These are phyloP conservation scores for Willowsia nigromaculata DNA, from an alignment of 2,888 invertebrate species.

Conservation along the genomic window DNA sequence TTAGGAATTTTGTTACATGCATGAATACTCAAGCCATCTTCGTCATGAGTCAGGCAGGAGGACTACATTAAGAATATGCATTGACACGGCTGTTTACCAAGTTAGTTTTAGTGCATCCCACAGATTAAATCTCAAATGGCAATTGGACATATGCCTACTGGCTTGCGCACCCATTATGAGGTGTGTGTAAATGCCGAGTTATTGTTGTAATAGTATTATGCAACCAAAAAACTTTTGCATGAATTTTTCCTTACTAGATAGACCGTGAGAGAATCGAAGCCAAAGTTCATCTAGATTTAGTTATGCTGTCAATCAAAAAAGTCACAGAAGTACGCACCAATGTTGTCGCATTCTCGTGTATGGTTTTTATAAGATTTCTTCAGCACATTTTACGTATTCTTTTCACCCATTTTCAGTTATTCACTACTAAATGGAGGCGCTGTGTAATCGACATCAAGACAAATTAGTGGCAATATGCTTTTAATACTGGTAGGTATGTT, in stretches of 20 bases:
- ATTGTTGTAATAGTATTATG: conserved; percentile 48
- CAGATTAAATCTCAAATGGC: conserved; percentile 43
- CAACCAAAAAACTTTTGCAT: conserved; percentile 56
- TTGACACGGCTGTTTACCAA: background rate
- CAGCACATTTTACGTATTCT: too few species aligned
- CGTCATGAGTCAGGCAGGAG: background rate
- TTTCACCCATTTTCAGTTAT: background rate
- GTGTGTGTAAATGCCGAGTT: conserved; percentile 1
- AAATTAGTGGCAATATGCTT: background rate
- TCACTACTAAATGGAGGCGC: background rate
- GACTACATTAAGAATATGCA: too few species aligned
- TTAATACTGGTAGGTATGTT: background rate
- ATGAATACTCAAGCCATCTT: background rate
- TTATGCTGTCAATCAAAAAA: conserved; percentile 10
- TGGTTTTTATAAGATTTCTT: background rate
- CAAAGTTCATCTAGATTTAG: conserved; percentile 66
- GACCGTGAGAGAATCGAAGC: conserved; percentile 68
- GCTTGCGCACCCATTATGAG: background rate
- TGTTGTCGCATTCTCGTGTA: background rate
- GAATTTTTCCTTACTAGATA: conserved; percentile 72
- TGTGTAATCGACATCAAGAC: background rate
- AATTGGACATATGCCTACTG: conserved; percentile 17
- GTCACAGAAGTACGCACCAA: background rate
- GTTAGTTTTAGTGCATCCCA: conserved; percentile 7
- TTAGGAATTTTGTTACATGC: background rate